phyloP scores from a whole-genome alignment of 2,797 vertebrate species.

The Hypotaenidia philippensis region DNA sequence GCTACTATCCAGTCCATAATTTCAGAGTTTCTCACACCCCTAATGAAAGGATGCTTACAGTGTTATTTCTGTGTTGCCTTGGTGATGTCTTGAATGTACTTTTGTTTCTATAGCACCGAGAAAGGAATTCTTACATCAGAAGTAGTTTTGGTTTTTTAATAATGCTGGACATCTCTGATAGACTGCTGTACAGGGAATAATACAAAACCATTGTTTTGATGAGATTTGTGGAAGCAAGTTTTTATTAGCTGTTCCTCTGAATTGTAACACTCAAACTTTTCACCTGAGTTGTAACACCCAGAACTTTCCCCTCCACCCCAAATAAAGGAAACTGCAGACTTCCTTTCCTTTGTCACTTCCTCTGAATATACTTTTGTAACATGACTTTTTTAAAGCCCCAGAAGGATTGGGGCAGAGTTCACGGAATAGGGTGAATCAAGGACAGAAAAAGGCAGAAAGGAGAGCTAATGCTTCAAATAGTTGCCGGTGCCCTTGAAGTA shows the following conservation, averaged over 20 bases:
- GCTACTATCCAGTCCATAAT: background rate
- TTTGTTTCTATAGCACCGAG: background rate
- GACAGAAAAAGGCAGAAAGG: background rate
- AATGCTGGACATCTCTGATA: background rate
- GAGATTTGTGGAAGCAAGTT: background rate
- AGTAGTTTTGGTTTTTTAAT: background rate
- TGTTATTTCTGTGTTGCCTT: background rate
- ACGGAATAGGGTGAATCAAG: fast-evolving
- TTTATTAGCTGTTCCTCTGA: background rate
- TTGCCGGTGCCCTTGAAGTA: background rate
- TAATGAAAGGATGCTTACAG: background rate
- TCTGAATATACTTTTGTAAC: background rate
- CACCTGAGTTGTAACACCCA: background rate
- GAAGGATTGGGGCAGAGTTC: fast-evolving
- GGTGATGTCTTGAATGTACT: background rate
- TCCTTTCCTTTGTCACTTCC: background rate
- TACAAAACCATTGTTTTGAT: background rate
- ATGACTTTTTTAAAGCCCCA: background rate
- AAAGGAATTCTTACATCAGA: background rate
- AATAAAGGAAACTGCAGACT: background rate
- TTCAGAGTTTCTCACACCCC: background rate
- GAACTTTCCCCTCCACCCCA: background rate
- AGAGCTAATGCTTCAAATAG: background rate
- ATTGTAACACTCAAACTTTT: background rate
- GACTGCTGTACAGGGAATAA: background rate